phyloP scores from a whole-genome alignment of 2,113 vertebrate species.

The Apodemus sylvaticus region DNA sequence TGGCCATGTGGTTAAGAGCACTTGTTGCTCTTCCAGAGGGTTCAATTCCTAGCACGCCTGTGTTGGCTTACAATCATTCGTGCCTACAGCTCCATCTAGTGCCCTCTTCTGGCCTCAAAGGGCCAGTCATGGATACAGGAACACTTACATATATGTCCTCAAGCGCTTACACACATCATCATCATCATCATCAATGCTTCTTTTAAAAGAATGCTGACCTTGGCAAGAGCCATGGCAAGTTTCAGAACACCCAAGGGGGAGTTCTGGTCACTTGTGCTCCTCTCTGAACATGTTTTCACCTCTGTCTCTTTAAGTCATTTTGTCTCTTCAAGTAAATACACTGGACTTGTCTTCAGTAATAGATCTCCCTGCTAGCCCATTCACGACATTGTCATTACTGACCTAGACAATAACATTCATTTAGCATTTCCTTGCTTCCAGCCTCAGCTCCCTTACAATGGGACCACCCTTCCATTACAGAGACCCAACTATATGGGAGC shows the following conservation, averaged over 20 bases:
- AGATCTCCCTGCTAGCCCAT: background rate
- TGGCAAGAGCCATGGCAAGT: background rate
- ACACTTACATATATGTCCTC: background rate
- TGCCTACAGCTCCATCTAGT: background rate
- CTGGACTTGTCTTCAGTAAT: background rate
- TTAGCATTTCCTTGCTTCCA: background rate
- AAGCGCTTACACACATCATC: background rate
- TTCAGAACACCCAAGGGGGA: background rate
- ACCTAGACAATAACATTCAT: background rate
- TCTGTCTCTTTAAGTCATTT: background rate
- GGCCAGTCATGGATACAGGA: background rate
- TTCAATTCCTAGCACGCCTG: background rate
- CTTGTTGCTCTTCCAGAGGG: background rate
- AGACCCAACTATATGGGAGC: background rate
- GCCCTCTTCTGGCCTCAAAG: background rate
- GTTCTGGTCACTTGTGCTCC: background rate
- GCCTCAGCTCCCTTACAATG: background rate
- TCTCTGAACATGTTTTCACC: background rate
- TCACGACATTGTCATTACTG: background rate
- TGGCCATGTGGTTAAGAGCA: background rate
- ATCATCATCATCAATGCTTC: background rate
- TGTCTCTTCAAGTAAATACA: background rate
- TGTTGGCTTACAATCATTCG: background rate
- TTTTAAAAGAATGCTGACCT: background rate
- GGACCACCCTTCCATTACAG: background rate